Percentiles rank a stretch among this genome's conserved stretches.
These are phyloP conservation scores for Brachyalestes nurse DNA, from an alignment of 2,797 vertebrate species.

Conservation along the genomic window DNA sequence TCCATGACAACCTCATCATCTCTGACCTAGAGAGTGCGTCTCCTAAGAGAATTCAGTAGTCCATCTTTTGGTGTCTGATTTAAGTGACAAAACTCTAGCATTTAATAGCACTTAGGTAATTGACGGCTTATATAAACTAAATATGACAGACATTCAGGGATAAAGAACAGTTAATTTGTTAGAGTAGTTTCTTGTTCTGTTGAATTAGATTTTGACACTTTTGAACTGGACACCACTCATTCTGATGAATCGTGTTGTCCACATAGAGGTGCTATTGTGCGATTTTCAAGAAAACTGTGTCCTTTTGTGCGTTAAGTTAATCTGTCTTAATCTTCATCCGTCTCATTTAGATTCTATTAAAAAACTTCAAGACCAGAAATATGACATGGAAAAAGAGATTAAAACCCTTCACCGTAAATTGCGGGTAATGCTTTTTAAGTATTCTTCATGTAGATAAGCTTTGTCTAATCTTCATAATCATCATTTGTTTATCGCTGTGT, in stretches of 20 bases:
- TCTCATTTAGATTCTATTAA: constrained; percentile 80
- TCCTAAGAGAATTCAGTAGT: no score
- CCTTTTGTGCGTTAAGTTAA: background rate
- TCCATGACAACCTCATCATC: constrained; percentile 88
- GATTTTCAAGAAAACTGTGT: background rate
- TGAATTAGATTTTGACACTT: background rate
- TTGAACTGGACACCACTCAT: background rate
- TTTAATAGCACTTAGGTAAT: background rate
- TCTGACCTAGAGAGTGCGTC: constrained; percentile 88
- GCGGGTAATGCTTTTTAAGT: constrained; percentile 68
- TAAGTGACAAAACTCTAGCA: background rate
- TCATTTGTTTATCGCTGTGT: no score
- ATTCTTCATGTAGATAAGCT: background rate
- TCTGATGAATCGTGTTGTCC: constrained; percentile 11
- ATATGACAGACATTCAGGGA: background rate
- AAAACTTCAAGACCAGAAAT: constrained; percentile 88
- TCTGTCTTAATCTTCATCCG: background rate
- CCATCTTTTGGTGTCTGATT: background rate
- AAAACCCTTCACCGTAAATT: constrained; percentile 86
- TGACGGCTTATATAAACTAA: background rate
- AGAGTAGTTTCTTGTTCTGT: background rate
- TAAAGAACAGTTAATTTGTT: background rate
- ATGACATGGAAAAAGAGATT: constrained; percentile 88
- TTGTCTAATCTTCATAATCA: background rate
- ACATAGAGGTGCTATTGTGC: constrained; percentile 40